These are phyloP conservation scores for Rousettus madagascariensis DNA, from an alignment of 2,797 vertebrate genomes.

Conservation along the genomic window DNA sequence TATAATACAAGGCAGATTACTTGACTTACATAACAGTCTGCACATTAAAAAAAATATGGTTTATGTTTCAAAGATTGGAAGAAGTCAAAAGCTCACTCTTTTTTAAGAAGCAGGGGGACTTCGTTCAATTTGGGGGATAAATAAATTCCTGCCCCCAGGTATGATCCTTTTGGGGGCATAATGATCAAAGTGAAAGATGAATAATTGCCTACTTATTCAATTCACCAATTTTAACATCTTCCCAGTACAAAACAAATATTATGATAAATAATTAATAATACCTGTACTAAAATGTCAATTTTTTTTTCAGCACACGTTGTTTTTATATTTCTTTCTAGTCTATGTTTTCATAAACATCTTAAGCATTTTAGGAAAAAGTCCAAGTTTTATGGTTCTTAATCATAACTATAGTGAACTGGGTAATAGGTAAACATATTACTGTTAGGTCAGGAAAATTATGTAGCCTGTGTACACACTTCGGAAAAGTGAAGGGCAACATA, in stretches of 20 bases:
- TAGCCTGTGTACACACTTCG: neutral
- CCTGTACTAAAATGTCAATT: neutral
- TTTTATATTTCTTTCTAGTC: neutral
- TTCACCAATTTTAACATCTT: slow-evolving; percentile 42
- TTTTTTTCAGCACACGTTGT: neutral
- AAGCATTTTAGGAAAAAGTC: slow-evolving; percentile 12
- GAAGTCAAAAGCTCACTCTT: slow-evolving; percentile 14
- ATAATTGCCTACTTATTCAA: slow-evolving; percentile 15
- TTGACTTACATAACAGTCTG: slow-evolving; percentile 10
- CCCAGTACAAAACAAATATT: neutral
- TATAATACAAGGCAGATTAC: slow-evolving; percentile 28
- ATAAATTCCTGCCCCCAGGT: neutral
- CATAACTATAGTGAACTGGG: neutral
- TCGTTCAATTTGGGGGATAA: neutral
- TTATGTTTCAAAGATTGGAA: slow-evolving; percentile 42
- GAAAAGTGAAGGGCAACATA: neutral
- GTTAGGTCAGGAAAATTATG: neutral
- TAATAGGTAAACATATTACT: slow-evolving; percentile 20
- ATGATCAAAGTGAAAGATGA: slow-evolving; percentile 10
- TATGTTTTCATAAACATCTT: slow-evolving; percentile 42
- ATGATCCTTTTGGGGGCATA: neutral
- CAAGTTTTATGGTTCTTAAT: neutral
- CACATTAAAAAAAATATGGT: slow-evolving; percentile 10
- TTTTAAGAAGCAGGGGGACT: slow-evolving; percentile 18
- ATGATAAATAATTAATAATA: neutral